Percentiles rank a stretch among this genome's conserved stretches.
Evolutionary conservation across 2,797 vertebrate species (phyloP).

Genomic region (Cottoperca gobio): DNA sequence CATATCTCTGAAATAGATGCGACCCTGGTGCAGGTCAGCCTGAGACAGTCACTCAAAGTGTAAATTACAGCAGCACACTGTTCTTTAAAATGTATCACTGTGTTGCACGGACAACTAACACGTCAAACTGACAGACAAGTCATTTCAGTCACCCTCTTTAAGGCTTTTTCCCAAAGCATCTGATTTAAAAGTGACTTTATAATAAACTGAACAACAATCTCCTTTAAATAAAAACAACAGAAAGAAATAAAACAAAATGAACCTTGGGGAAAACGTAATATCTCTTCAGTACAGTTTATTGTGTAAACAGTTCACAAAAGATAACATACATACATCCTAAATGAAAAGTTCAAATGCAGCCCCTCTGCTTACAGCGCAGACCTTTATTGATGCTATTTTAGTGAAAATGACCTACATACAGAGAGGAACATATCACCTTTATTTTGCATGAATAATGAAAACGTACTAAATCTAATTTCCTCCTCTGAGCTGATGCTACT

Average conservation of each 20-base stretch:
- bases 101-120: background rate
- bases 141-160: background rate
- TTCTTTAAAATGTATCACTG: background rate
- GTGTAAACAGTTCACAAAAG: background rate
- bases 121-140: background rate
- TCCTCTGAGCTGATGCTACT: background rate
- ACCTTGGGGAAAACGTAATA: background rate
- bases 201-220: background rate
- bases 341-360: background rate
- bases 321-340: background rate
- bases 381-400: background rate
- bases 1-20: too few species aligned
- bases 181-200: background rate
- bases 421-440: background rate
- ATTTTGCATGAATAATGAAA: background rate
- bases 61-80: too few species aligned
- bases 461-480: background rate
- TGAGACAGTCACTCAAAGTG: too few species aligned
- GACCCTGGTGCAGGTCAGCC: too few species aligned
- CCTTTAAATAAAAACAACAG: too few species aligned
- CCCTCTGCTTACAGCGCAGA: background rate
- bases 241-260: background rate
- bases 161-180: background rate
- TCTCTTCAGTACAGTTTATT: background rate
- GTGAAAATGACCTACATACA: background rate